phyloP scores from a whole-genome alignment of 2,888 invertebrate species.

The Drosophila neonasuta region DNA sequence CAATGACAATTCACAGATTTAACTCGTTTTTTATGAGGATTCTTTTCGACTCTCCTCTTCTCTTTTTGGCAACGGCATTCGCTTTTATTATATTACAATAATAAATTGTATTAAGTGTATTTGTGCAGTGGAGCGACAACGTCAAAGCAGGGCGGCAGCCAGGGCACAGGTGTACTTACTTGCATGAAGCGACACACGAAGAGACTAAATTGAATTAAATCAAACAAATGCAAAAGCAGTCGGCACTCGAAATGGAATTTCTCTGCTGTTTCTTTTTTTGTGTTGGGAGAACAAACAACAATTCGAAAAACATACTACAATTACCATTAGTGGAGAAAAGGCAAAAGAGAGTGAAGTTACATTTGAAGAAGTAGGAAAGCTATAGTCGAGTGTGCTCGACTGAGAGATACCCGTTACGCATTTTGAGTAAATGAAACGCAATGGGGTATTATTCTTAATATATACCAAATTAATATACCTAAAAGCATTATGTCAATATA shows the following conservation, averaged over 20 bases:
- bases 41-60: not conserved
- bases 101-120: constrained; percentile 66
- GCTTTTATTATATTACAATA: constrained; percentile 60
- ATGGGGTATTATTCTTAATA: too few relatives aligned
- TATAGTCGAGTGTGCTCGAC: too few relatives aligned
- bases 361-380: too few relatives aligned
- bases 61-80: constrained; percentile 21
- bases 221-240: constrained; percentile 49
- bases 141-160: constrained; percentile 10
- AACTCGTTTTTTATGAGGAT: constrained; percentile 47
- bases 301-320: not conserved
- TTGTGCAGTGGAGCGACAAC: constrained; percentile 33
- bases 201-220: constrained; percentile 59
- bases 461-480: too few relatives aligned
- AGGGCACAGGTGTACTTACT: constrained; percentile 51
- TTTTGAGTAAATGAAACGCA: too few relatives aligned
- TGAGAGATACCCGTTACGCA: too few relatives aligned
- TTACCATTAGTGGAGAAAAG: not conserved
- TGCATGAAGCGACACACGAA: constrained; percentile 34
- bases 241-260: constrained; percentile 19
- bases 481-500: too few relatives aligned
- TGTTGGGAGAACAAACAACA: not conserved
- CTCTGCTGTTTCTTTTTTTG: not conserved
- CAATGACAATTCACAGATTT: constrained; percentile 60
- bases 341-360: too few relatives aligned